Evolutionary conservation across 2,888 invertebrate species (phyloP), one percentile per base, ranked within the genome.

Genomic region (Lasius platythorax): DNA sequence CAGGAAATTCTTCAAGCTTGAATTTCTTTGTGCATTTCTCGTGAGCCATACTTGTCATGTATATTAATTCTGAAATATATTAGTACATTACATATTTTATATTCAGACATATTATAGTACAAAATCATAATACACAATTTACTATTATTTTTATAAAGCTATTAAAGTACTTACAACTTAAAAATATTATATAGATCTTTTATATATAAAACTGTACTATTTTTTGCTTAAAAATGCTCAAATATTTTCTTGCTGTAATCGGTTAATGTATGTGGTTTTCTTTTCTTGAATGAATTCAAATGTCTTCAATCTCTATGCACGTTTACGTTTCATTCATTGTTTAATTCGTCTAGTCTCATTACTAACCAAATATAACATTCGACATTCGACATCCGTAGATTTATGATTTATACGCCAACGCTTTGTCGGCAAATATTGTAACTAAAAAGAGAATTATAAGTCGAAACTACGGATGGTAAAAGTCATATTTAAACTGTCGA

Each of bases 1-100:
- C 94, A 9, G 72, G 72, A 56, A 18, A 12, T 9, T 82, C 70
- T 15, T 89, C 86, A 11, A 89, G 46, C 82, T 82, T 90, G 3
- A 63, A 46, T 30, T 84, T 90, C 58, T 90, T 90, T 12, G 67
- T 6, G 2, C 79, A 67, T 30, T 84, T 85, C 30, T 88, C 74
- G n/a, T 78, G 12, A 43, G 78, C 87, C 89, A 89, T 89, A 74
- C 1, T 68, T 33, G 23, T 28, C 30, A 12, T n/a, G 43, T 37
- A 12, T 33, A 64, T 64, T n/a, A 30, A 66, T 15, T 37, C 73
- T 76, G 18, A 76, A 70, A 76, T 11, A 18, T 46, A 33, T n/a
- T 5, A 23, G 40, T 11, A 58, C 3, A 18, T 73, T 23, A 33
- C 28, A 40, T 15, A n/a, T 63, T 12, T 37, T 28, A 40, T 28